Evolutionary conservation across 2,113 vertebrate species (phyloP).

Genomic region (Dicrurus megarhynchus): DNA sequence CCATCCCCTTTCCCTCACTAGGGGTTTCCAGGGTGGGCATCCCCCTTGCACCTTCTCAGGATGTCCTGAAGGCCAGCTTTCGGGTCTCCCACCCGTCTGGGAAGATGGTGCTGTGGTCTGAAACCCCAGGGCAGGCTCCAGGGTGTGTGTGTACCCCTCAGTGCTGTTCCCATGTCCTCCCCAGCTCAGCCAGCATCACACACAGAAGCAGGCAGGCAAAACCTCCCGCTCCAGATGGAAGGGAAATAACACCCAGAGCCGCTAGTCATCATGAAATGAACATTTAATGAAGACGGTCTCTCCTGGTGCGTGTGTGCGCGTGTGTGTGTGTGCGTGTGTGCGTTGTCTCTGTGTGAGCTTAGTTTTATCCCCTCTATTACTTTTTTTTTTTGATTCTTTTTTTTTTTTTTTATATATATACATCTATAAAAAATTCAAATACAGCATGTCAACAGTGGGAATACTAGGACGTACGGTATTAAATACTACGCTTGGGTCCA

Average conservation of each 20-base stretch:
- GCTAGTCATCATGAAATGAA: slow-evolving; percentile 67
- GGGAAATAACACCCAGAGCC: not conserved
- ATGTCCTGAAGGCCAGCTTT: not conserved
- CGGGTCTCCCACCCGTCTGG: accelerated
- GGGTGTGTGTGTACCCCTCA: too few species aligned
- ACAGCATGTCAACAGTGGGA: slow-evolving; percentile 64
- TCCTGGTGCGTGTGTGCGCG: not conserved
- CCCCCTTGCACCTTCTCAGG: not conserved
- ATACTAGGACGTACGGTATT: slow-evolving; percentile 65
- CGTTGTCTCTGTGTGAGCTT: slow-evolving; percentile 8
- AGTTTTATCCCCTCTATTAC: slow-evolving; percentile 40
- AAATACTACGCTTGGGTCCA: slow-evolving; percentile 66
- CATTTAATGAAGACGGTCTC: slow-evolving; percentile 72
- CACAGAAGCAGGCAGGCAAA: accelerated
- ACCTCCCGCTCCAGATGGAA: not conserved
- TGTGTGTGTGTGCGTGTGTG: not conserved
- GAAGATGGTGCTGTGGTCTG: not conserved
- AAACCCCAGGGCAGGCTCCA: not conserved
- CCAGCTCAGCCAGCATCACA: not conserved
- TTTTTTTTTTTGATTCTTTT: not conserved
- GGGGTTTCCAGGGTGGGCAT: not conserved
- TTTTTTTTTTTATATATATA: slow-evolving; percentile 66
- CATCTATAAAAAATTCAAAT: slow-evolving; percentile 77
- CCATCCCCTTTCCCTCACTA: not conserved
- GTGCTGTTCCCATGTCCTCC: not conserved